A percentile compares a stretch with the other conserved stretches of the same genome.
Conservation (phyloP, 2,888 invertebrate genomes). For the Acrobasis consociella region DNA sequence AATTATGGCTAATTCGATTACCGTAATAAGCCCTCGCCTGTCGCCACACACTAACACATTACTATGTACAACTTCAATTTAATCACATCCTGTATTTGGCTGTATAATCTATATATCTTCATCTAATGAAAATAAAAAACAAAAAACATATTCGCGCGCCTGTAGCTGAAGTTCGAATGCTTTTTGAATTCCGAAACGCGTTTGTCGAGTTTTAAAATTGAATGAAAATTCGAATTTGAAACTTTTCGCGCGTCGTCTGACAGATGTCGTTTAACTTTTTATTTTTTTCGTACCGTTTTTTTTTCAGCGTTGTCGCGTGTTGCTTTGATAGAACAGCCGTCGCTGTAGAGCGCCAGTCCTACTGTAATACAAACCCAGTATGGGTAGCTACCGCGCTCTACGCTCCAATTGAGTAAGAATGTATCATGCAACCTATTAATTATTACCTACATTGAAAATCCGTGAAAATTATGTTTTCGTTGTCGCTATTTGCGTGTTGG, state of each 20-base stretch:
- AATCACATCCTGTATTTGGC: slow-evolving; percentile 10
- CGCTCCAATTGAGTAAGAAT: slow-evolving; percentile 77
- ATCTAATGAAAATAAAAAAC: slow-evolving; percentile 1
- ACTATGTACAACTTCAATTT: slow-evolving; percentile 1
- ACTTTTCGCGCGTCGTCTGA: slow-evolving; percentile 18
- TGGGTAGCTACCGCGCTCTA: slow-evolving; percentile 56
- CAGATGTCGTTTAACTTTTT: slow-evolving; percentile 11
- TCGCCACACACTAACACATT: slow-evolving; percentile 43
- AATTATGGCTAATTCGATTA: slow-evolving; percentile 79
- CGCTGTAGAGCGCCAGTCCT: slow-evolving; percentile 63
- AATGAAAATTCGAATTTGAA: background rate
- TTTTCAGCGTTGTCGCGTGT: slow-evolving; percentile 31
- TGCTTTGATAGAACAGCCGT: slow-evolving; percentile 60
- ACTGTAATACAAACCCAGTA: slow-evolving; percentile 60
- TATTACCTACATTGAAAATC: slow-evolving; percentile 38
- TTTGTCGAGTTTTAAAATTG: background rate
- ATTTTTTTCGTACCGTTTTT: slow-evolving; percentile 35
- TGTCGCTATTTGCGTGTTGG: slow-evolving; percentile 13
- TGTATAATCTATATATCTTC: background rate
- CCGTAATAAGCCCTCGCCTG: slow-evolving; percentile 54
- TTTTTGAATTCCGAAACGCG: background rate
- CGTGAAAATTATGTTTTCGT: slow-evolving; percentile 6
- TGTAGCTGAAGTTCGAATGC: too few species aligned
- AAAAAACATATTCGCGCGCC: background rate
- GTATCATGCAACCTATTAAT: slow-evolving; percentile 68